Evolutionary conservation across 2,113 vertebrate genomes (phyloP), one percentile per base, ranked within the genome.

Genomic region (Henicopernis longicauda): DNA sequence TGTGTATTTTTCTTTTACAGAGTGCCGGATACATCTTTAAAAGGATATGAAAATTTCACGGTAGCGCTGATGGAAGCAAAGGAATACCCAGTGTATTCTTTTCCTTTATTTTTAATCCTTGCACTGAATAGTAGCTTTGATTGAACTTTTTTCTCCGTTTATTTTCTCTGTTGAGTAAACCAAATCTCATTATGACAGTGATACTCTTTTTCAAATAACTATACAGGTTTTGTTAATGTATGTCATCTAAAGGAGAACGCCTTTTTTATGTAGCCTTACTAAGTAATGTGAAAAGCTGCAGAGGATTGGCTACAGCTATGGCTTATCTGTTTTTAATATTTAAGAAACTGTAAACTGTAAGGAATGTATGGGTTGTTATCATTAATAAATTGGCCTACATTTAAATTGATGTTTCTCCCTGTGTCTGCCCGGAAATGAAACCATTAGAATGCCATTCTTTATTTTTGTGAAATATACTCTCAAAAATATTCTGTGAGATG

Each of bases 1-100:
- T 88, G 34, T 88, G 86, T 77, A 62, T 90, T 95, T 93, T 81
- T 69, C 82, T 93, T 90, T 92, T 88, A 58, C 45, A 95, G 58
- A 91, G 70, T 82, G 72, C 80, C 65, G 17, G 89, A 94, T 97
- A 90, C 26, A 72, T 83, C 81, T 72, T 95, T 96, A 88, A 92
- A 84, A 96, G 86, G 86, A 89, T 96, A 92, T 94, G 83, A 96
- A 96, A 94, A 92, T 81, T 90, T 95, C 93, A 90, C 55, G 55
- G 63, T 95, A 73, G 82, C 76, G 26, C 74, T 95, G 69, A 44
- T 67, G 59, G 38, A 77, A 32, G 85, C 91, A 77, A 58, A 91
- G 85, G 82, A 94, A 84, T 92, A 86, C 69, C 63, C 61, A 90
- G 34, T 74, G 49, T 80, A 80, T 84, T 83, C 50, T 85, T 88